Conservation (phyloP, 2,888 invertebrate species). For the Chymomyza amoena region DNA sequence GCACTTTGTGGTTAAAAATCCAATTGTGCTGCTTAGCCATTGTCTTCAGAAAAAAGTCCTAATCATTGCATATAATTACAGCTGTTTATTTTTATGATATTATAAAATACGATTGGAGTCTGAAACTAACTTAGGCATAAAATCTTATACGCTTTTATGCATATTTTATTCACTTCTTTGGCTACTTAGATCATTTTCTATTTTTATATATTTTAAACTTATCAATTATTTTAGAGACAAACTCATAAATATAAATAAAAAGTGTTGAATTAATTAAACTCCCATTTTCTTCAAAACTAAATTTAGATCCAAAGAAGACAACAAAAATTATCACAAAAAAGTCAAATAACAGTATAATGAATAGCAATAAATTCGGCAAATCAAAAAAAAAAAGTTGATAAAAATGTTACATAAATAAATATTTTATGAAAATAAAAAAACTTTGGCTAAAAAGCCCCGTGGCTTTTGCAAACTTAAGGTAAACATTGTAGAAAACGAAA, state of each 20-base stretch:
- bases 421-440: constrained; percentile 8
- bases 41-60: background rate
- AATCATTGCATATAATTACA: background rate
- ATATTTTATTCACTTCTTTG: background rate
- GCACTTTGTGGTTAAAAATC: background rate
- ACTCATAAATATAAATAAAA: background rate
- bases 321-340: constrained; percentile 26
- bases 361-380: constrained; percentile 36
- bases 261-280: background rate
- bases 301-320: constrained; percentile 12
- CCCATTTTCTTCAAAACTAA: background rate
- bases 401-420: constrained; percentile 25
- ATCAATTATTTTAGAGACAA: background rate
- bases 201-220: background rate
- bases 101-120: background rate
- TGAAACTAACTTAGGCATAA: background rate
- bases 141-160: background rate
- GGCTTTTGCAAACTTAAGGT: background rate
- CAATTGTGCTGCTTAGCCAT: background rate
- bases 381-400: constrained; percentile 34
- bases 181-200: background rate
- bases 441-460: background rate
- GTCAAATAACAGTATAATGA: constrained; percentile 24
- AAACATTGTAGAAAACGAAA: background rate
- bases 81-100: background rate